Evolutionary conservation across 2,113 vertebrate genomes (phyloP), one percentile per base, ranked within the genome.

Genomic region (Myodes glareolus): DNA sequence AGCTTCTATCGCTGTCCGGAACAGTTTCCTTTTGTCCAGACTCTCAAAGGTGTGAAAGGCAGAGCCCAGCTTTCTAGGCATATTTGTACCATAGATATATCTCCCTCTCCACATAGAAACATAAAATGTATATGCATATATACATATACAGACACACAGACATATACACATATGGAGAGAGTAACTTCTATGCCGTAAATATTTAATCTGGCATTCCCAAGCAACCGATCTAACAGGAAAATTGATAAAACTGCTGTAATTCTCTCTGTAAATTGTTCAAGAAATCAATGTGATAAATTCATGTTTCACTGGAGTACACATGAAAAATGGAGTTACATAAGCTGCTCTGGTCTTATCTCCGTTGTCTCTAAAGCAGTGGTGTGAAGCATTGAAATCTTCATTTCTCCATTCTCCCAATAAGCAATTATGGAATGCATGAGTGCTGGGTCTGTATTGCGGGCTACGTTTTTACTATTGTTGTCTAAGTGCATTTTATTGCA

Each of bases 101-200:
- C 5, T 58, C 3, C 55, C 2, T 55, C 2, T 80, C 17, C 77
- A 36, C 9, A 55, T 80, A 13, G 55, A 80, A 80, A 80, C 77
- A 80, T 16, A n/a, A 55, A n/a, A 7, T 77, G 13, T 31, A 47
- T 42, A 3, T 42, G 19, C 3, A n/a, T 16, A 47, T 3, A 8
- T 16, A 52, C 14, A 42, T 45, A 27, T 27, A 45, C 42, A 77
- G 67, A 36, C 13, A 65, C 14, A 47, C 31, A 50, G 17, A 42
- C 8, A 85, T 63, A 84, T 80, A 94, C 52, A 52, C 61, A 97
- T 73, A 89, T 75, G 13, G n/a, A 3, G 47, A 82, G 23, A 86
- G n/a, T 88, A 77, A 77, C 72, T 81, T 76, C 67, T 92, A 47
- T 95, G 95, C 86, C 55, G 73, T 77, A 96, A 96, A 94, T 92